Conservation (phyloP, 2,113 vertebrate genomes). For the Paracanthobrama guichenoti region DNA sequence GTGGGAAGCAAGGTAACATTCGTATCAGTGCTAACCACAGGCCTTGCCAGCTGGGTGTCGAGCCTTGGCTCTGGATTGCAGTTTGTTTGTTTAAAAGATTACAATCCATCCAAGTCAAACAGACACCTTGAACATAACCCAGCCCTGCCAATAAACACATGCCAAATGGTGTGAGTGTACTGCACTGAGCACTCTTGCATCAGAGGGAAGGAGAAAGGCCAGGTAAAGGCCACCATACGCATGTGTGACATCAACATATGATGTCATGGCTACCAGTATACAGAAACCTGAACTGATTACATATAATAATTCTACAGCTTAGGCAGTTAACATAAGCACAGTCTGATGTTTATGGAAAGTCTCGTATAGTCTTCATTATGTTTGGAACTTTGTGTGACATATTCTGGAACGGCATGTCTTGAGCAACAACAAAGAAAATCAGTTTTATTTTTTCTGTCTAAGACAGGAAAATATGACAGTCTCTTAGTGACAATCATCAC, state of each 20-base stretch:
- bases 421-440: neutral
- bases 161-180: slow-evolving; percentile 50
- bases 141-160: slow-evolving; percentile 59
- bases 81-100: slow-evolving; percentile 63
- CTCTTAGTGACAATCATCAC: slow-evolving; percentile 33
- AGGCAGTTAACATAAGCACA: slow-evolving; percentile 5
- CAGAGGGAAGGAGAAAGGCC: slow-evolving; percentile 34
- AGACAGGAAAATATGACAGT: slow-evolving; percentile 54
- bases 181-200: slow-evolving; percentile 42
- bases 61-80: slow-evolving; percentile 46
- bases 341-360: slow-evolving; percentile 2
- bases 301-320: slow-evolving; percentile 12
- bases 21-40: slow-evolving; percentile 36
- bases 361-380: neutral
- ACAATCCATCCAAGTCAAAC: slow-evolving; percentile 55
- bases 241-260: slow-evolving; percentile 60
- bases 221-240: slow-evolving; percentile 57
- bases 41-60: slow-evolving; percentile 47
- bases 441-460: slow-evolving; percentile 21
- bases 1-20: slow-evolving; percentile 50
- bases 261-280: slow-evolving; percentile 56
- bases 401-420: neutral
- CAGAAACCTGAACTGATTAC: slow-evolving; percentile 37
- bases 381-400: slow-evolving; percentile 16
- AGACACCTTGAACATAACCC: slow-evolving; percentile 59